A percentile compares a stretch with the other conserved stretches of the same genome.
Evolutionary conservation across 2,797 vertebrate genomes (phyloP).

Genomic region (Chrysocyon brachyurus): DNA sequence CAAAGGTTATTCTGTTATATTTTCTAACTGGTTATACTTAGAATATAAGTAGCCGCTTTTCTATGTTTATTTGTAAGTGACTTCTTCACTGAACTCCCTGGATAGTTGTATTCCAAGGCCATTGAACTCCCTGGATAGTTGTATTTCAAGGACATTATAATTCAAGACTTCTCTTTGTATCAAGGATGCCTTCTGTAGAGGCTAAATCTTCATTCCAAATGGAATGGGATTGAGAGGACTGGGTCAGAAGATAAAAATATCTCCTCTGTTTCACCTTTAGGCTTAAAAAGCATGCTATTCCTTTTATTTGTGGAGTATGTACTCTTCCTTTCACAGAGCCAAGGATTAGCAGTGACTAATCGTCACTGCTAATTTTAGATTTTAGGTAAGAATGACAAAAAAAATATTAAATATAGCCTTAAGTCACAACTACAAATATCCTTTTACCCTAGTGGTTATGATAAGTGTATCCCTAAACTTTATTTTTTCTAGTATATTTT

Average conservation of each 20-base stretch:
- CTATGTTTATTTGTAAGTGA: constrained; percentile 40
- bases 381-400: background rate
- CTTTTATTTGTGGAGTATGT: background rate
- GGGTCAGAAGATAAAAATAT: background rate
- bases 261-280: background rate
- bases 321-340: background rate
- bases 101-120: constrained; percentile 26
- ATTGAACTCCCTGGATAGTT: background rate
- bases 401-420: background rate
- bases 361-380: background rate
- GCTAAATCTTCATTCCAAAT: constrained; percentile 27
- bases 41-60: background rate
- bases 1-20: constrained; percentile 32
- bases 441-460: background rate
- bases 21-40: constrained; percentile 19
- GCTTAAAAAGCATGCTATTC: background rate
- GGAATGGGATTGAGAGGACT: background rate
- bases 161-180: background rate
- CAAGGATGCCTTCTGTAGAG: background rate
- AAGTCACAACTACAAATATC: background rate
- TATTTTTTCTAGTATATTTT: background rate
- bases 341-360: background rate
- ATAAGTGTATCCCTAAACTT: background rate
- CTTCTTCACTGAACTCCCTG: constrained; percentile 13
- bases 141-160: constrained; percentile 24